Percentiles rank a stretch among this genome's conserved stretches.
These are phyloP conservation scores for Ictalurus furcatus DNA, from an alignment of 2,113 vertebrate species.

Conservation along the genomic window DNA sequence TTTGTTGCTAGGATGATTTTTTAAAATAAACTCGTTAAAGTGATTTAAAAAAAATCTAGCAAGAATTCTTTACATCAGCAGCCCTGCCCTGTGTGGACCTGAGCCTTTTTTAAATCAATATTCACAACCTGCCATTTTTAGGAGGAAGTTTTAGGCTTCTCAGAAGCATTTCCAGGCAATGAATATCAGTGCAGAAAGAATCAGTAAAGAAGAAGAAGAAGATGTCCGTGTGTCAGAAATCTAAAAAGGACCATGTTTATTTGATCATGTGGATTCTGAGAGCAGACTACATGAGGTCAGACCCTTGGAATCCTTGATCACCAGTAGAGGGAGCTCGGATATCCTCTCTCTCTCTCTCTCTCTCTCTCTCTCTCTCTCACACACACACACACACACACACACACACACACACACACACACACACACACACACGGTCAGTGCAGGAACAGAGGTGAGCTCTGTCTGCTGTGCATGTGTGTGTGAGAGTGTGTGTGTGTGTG, in stretches of 20 bases:
- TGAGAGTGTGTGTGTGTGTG: constrained; percentile 47
- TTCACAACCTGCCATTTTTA: no score
- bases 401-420: neutral
- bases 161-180: no score
- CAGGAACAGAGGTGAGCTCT: constrained; percentile 66
- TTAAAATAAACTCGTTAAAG: no score
- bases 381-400: neutral
- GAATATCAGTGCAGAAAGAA: no score
- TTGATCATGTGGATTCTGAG: neutral
- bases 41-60: no score
- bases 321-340: constrained; percentile 37
- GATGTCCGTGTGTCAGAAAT: neutral
- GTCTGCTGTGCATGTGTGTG: constrained; percentile 53
- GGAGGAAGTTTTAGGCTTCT: no score
- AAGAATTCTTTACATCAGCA: no score
- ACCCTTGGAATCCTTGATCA: neutral
- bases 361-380: no score
- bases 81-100: no score
- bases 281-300: neutral
- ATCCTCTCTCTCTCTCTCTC: neutral
- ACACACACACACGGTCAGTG: constrained; percentile 42
- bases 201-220: no score
- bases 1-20: no score
- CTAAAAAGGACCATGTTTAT: neutral
- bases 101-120: no score